Evolutionary conservation across 2,888 invertebrate genomes (phyloP).

Genomic region (Pristionchus arcanus): DNA sequence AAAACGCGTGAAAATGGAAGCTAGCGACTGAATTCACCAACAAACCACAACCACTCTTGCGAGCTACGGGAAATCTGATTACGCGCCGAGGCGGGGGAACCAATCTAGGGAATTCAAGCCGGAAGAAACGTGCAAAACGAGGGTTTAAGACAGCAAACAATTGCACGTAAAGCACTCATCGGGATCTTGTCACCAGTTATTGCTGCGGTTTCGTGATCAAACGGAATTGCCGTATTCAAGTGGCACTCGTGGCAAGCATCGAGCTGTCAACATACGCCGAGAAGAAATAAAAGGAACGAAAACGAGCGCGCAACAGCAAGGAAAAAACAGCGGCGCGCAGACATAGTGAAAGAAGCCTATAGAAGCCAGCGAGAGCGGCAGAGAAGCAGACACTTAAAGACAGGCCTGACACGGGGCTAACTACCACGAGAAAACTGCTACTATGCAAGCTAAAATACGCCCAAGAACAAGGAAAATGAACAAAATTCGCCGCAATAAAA

Average conservation of each 20-base stretch:
- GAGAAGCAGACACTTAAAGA: neutral
- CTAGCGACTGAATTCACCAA: neutral
- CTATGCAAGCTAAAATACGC: neutral
- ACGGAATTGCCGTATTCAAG: neutral
- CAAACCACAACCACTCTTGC: neutral
- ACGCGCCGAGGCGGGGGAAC: neutral
- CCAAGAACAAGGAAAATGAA: neutral
- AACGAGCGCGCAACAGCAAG: conserved; percentile 7
- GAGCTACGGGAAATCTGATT: conserved; percentile 21
- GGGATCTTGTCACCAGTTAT: neutral
- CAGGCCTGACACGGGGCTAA: neutral
- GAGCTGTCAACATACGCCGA: conserved; percentile 28
- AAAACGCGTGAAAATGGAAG: neutral
- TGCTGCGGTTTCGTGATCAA: neutral
- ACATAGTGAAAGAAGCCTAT: conserved; percentile 44
- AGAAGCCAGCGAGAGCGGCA: conserved; percentile 26
- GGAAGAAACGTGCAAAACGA: neutral
- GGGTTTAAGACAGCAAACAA: neutral
- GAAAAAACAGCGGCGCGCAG: conserved; percentile 27
- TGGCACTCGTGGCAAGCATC: neutral
- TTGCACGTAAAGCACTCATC: neutral
- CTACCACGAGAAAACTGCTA: neutral
- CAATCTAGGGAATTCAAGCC: neutral
- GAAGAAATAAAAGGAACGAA: neutral
- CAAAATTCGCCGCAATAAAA: neutral